A percentile compares a stretch with the other conserved stretches of the same genome.
Evolutionary conservation across 2,113 vertebrate species (phyloP).

Genomic region (Gymnocephalus cernua): DNA sequence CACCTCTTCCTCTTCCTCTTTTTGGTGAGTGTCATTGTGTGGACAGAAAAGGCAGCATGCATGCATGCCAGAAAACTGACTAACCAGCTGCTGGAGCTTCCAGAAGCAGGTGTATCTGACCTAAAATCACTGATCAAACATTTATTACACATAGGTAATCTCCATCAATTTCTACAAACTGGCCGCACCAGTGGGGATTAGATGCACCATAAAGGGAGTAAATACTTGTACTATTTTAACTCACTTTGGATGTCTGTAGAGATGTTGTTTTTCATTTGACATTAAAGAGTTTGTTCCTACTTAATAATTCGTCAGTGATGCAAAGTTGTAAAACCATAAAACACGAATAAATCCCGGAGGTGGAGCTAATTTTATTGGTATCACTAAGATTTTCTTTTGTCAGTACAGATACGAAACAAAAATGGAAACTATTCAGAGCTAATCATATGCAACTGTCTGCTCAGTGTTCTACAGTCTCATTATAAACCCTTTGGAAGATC

Average conservation of each 20-base stretch:
- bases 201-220: background rate
- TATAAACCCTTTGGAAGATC: background rate
- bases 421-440: conserved; percentile 3
- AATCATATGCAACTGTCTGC: conserved; percentile 5
- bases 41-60: background rate
- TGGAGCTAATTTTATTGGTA: conserved; percentile 2
- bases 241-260: background rate
- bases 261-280: conserved; percentile 5
- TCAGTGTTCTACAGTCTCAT: background rate
- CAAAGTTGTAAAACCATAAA: conserved; percentile 40
- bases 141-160: background rate
- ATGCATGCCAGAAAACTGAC: background rate
- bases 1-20: background rate
- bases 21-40: background rate
- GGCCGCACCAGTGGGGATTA: background rate
- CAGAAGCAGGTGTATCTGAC: background rate
- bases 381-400: background rate
- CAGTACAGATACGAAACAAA: conserved; percentile 1
- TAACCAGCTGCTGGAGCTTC: background rate
- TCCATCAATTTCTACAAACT: background rate
- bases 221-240: background rate
- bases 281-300: conserved; percentile 14
- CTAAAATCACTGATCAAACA: background rate
- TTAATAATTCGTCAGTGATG: conserved; percentile 20
- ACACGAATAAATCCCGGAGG: background rate